phyloP scores from a whole-genome alignment of 2,113 vertebrate genomes.

The Cyprinodon brontotheroides region DNA sequence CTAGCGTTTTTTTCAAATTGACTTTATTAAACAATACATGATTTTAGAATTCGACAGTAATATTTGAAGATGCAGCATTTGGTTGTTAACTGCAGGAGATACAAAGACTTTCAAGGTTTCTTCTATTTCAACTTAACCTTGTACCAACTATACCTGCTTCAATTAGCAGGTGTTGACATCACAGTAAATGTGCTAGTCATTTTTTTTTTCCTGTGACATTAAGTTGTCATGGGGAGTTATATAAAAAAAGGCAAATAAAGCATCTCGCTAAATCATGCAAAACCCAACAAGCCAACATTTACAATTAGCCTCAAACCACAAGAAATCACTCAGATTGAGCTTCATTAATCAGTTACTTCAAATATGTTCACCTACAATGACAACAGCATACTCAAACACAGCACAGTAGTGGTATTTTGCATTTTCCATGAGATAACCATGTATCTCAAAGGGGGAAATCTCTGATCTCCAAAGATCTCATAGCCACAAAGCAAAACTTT shows the following conservation, averaged over 20 bases:
- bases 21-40: conserved; percentile 82
- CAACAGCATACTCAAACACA: conserved; percentile 68
- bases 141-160: conserved; percentile 45
- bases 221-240: conserved; percentile 57
- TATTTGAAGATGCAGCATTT: conserved; percentile 56
- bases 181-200: conserved; percentile 36
- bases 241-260: conserved; percentile 59
- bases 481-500: conserved; percentile 30
- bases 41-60: conserved; percentile 64
- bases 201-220: conserved; percentile 45
- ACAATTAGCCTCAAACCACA: conserved; percentile 67
- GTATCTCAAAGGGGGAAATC: conserved; percentile 19
- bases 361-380: conserved; percentile 68
- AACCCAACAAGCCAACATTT: conserved; percentile 74
- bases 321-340: conserved; percentile 49
- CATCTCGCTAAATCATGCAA: conserved; percentile 76
- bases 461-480: conserved; percentile 11
- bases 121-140: conserved; percentile 51
- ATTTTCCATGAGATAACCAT: conserved; percentile 33
- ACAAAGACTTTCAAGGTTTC: conserved; percentile 37
- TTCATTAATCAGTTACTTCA: conserved; percentile 43
- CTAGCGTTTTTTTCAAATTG: conserved; percentile 45
- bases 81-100: conserved; percentile 36
- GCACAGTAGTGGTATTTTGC: conserved; percentile 50
- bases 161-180: conserved; percentile 48